These are phyloP conservation scores for Drosophila quadrilineata DNA, from an alignment of 1,140 invertebrate species.

Conservation along the genomic window DNA sequence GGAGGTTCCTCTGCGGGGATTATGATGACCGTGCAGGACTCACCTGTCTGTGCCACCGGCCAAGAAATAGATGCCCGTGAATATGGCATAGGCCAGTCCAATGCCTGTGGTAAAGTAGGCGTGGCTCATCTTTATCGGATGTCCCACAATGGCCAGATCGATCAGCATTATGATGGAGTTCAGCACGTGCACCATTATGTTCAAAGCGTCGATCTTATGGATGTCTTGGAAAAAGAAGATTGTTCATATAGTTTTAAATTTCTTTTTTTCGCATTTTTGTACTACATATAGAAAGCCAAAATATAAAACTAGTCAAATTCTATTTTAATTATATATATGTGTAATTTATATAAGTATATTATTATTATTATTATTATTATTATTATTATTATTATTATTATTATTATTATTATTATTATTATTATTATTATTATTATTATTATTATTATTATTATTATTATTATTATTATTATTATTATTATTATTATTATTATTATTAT, in stretches of 20 bases:
- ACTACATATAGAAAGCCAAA: too few species aligned
- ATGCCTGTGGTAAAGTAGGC: slow-evolving; percentile 85
- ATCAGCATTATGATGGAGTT: slow-evolving; percentile 86
- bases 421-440: too few species aligned
- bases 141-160: slow-evolving; percentile 85
- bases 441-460: too few species aligned
- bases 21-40: neutral
- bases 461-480: too few species aligned
- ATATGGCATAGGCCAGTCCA: slow-evolving; percentile 84
- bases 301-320: too few species aligned
- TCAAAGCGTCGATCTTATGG: slow-evolving; percentile 83
- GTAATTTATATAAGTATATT: neutral
- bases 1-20: neutral
- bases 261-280: too few species aligned
- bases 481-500: too few species aligned
- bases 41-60: slow-evolving; percentile 85
- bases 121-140: slow-evolving; percentile 85
- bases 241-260: neutral
- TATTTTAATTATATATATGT: neutral
- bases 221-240: slow-evolving; percentile 27
- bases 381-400: too few species aligned
- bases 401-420: too few species aligned
- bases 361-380: neutral
- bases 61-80: slow-evolving; percentile 85
- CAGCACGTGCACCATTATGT: slow-evolving; percentile 85